Evolutionary conservation across 2,888 invertebrate genomes (phyloP), one percentile per base, ranked within the genome.

Genomic region (Rotaria magnacalcarata): DNA sequence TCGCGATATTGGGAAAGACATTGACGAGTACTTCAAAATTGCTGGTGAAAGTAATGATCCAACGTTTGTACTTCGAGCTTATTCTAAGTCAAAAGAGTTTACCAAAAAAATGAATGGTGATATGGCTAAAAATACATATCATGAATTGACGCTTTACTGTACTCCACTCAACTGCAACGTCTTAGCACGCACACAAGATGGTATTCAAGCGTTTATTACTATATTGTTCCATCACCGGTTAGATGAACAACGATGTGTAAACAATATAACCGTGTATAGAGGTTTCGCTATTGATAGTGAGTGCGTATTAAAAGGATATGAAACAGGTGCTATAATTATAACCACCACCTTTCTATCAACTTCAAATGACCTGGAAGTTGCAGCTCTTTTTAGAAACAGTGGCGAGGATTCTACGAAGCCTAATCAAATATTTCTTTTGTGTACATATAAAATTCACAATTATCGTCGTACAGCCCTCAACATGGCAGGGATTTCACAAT

Each of bases 81-180:
- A 74, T 74, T 41, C 74, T 19, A 16, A 14, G 19, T 41, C 74
- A 74, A 3, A 0, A 41, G 21, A 4, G 34, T 41, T 74, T 0
- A 74, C 14, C 11, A 16, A 74, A 16, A 2, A 14, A 41, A 41
- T 74, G 14, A 74, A 74, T 74, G 19, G 4, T 19, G 41, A 74
- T 41, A 74, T 74, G 74, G 74, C 74, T 41, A 74, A 43, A 74
- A 74, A 74, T 41, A 74, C 74, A 5, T 41, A 74, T 74, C 74
- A 74, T 74, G 74, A 34, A 41, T 8, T 74, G 6, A 74, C 19
- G 34, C 74, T 74, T 19, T 74, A 74, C 24, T 74, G 74, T 74
- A 74, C 74, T 34, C 41, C 74, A 19, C 74, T 74, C 14, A 74
- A 74, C 19, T 74, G 74, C 74, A 34, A 41, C 34, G 74, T 74